These are phyloP conservation scores for Eupithecia vulgata DNA, from an alignment of 2,888 invertebrate species.

Conservation along the genomic window DNA sequence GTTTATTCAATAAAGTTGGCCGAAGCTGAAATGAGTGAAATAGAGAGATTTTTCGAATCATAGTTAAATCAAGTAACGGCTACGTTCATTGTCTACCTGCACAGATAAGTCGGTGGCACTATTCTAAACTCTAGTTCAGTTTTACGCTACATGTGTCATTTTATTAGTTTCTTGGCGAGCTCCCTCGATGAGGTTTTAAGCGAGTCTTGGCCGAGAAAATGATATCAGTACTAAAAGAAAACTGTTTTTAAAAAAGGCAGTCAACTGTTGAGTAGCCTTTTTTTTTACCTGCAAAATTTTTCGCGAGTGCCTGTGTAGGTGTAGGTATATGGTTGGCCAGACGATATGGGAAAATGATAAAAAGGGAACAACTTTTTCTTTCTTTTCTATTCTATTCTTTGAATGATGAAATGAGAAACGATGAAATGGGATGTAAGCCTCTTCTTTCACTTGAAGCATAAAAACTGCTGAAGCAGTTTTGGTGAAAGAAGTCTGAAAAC, in stretches of 20 bases:
- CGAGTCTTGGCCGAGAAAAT: constrained; percentile 18
- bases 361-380: too few species aligned
- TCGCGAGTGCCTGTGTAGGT: neutral
- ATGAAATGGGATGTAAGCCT: too few species aligned
- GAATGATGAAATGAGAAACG: too few species aligned
- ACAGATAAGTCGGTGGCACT: neutral
- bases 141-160: constrained; percentile 36
- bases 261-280: neutral
- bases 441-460: too few species aligned
- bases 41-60: neutral
- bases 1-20: neutral
- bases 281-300: neutral
- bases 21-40: neutral
- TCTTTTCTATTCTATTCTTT: too few species aligned
- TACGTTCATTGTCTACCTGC: neutral
- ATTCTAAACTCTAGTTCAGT: constrained; percentile 4
- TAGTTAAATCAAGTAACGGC: neutral
- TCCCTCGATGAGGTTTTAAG: constrained; percentile 25
- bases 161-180: constrained; percentile 39
- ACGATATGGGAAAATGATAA: neutral
- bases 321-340: neutral
- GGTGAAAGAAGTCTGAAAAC: neutral
- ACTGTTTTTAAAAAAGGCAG: neutral
- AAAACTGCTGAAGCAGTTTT: too few species aligned
- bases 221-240: neutral